phyloP scores from a whole-genome alignment of 2,888 invertebrate species.

The Tachina lurida region DNA sequence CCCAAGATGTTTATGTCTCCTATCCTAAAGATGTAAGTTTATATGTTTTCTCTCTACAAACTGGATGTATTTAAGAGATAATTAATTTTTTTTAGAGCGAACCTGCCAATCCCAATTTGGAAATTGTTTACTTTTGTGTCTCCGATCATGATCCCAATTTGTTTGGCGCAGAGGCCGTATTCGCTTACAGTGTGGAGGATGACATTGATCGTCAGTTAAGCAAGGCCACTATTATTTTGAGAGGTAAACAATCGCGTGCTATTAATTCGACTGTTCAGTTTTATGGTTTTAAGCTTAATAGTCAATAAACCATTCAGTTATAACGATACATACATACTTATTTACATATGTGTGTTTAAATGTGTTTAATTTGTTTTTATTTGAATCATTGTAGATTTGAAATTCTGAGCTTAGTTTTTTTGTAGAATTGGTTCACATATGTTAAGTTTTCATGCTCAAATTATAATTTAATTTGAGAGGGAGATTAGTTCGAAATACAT shows the following conservation, averaged over 20 bases:
- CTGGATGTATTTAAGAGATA: background rate
- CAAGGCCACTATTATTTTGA: conserved; percentile 32
- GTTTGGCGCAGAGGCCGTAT: conserved; percentile 21
- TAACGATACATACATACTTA: no score
- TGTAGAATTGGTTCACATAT: no score
- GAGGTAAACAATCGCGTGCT: conserved; percentile 15
- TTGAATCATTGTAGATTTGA: no score
- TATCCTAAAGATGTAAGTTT: conserved; percentile 33
- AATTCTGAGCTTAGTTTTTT: no score
- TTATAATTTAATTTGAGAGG: no score
- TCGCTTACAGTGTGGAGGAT: conserved; percentile 19
- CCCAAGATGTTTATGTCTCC: conserved; percentile 41
- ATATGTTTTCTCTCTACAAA: background rate
- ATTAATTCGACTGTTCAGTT: conserved; percentile 31
- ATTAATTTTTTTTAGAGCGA: conserved; percentile 13
- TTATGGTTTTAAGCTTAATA: conserved; percentile 5
- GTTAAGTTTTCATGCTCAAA: no score
- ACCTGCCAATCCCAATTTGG: background rate
- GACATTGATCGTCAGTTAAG: background rate
- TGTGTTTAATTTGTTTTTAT: no score
- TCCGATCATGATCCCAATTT: conserved; percentile 19
- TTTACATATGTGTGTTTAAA: no score
- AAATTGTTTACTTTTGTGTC: conserved; percentile 38
- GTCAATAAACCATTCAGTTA: no score
- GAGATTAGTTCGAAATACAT: no score